These are phyloP conservation scores for Drosophila melanosoma DNA, from an alignment of 2,888 invertebrate genomes.

Conservation along the genomic window DNA sequence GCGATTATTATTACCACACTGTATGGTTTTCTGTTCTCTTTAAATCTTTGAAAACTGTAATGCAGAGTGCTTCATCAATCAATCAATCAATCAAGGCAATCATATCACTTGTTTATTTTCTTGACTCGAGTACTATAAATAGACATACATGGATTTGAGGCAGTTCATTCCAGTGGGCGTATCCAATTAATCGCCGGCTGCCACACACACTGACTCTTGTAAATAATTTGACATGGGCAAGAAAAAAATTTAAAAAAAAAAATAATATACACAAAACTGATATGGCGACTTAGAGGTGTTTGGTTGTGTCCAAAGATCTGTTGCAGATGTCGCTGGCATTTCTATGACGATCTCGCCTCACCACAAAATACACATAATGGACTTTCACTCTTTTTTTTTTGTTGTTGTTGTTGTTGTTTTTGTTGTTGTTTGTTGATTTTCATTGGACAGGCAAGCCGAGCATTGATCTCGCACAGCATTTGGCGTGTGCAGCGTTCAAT, in stretches of 20 bases:
- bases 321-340: slow-evolving; percentile 57
- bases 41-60: neutral
- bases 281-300: slow-evolving; percentile 49
- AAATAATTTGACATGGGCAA: slow-evolving; percentile 50
- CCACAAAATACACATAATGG: slow-evolving; percentile 66
- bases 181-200: slow-evolving; percentile 35
- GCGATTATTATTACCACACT: neutral
- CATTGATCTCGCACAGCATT: slow-evolving; percentile 70
- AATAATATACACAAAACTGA: slow-evolving; percentile 8
- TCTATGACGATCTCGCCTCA: slow-evolving; percentile 44
- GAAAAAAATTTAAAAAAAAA: slow-evolving; percentile 2
- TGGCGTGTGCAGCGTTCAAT: slow-evolving; percentile 52
- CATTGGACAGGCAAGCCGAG: slow-evolving; percentile 30
- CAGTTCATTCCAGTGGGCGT: slow-evolving; percentile 30
- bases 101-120: slow-evolving; percentile 6
- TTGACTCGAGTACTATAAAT: slow-evolving; percentile 29
- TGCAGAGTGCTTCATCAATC: slow-evolving; percentile 6
- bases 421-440: slow-evolving; percentile 22
- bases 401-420: slow-evolving; percentile 11
- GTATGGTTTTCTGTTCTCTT: neutral
- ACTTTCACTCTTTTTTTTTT: slow-evolving; percentile 69
- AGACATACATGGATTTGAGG: slow-evolving; percentile 29
- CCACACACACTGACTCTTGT: slow-evolving; percentile 32
- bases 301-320: slow-evolving; percentile 47
- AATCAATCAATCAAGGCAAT: slow-evolving; percentile 11